Base-by-base conservation (phyloP, 2,797 vertebrate species). In the Bradypodion pumilum region DNA sequence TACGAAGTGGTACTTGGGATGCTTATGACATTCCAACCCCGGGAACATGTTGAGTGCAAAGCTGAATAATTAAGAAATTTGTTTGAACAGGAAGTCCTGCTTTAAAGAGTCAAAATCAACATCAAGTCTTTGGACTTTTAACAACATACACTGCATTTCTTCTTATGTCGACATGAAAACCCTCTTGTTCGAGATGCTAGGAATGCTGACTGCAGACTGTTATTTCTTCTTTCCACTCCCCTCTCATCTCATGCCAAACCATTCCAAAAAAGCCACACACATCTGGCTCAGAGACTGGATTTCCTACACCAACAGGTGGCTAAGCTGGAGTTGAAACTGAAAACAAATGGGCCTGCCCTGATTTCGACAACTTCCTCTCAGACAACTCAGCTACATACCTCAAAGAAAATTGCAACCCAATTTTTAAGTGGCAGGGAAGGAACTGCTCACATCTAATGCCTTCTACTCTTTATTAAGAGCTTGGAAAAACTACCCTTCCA, bases 41-140 rank as follows among this genome's bases (percentile, higher is more conserved):
- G 3, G 32, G 69, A 84, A 89, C 89, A 88, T 90, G 84, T 80
- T 0, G 4, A 90, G 86, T 82, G 69, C 81, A 92, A 92, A 93
- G 82, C 89, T 77, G 70, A 80, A 89, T 92, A 92, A 92, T 94
- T 95, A 92, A 93, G 85, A 83, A 69, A 86, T 56, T 91, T 86
- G 69, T 75, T 91, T 60, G 79, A 90, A 88, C 84, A 88, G 90
- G 91, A 94, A 95, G 87, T 82, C 70, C 86, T 83, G 83, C 90
- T 92, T 46, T 52, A 1, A 23, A 49, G 52, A 21, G 93, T 89
- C 93, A 94, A 92, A 91, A 83, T n/a, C n/a, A n/a, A n/a, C n/a
- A 89, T 25, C 7, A 37, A 52, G 90, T 37, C 89, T 87, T 84
- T 78, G 87, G 87, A 89, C 82, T 92, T 94, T 90, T 90, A 86